These are phyloP conservation scores for Pristionchus exspectatus DNA, from an alignment of 2,888 invertebrate genomes.

Conservation along the genomic window DNA sequence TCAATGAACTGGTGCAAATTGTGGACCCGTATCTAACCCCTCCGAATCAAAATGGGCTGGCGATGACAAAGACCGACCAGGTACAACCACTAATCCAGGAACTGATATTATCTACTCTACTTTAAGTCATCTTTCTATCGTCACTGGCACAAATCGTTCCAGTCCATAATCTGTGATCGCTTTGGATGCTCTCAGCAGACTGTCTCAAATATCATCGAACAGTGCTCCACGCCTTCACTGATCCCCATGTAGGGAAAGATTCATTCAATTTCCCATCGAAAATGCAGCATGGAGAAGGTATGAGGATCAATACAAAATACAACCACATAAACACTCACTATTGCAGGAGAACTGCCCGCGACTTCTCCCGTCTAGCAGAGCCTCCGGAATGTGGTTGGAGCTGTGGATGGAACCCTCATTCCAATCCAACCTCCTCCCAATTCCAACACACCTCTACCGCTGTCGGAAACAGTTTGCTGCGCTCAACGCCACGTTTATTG, in stretches of 20 bases:
- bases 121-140: not conserved
- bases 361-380: not conserved
- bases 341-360: not conserved
- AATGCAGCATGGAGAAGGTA: too few species aligned
- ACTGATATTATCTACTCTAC: not conserved
- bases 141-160: not conserved
- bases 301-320: not conserved
- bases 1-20: not conserved
- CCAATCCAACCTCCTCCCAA: too few species aligned
- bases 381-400: not conserved
- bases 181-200: not conserved
- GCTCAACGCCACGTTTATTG: not conserved
- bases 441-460: too few species aligned
- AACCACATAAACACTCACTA: not conserved
- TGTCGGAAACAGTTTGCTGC: not conserved
- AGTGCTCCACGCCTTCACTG: not conserved
- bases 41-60: not conserved
- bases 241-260: not conserved
- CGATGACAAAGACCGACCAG: not conserved
- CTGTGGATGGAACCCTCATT: too few species aligned
- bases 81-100: not conserved
- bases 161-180: not conserved
- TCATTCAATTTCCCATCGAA: not conserved
- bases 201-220: too few species aligned
- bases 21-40: not conserved